A percentile compares a stretch with the other conserved stretches of the same genome.
phyloP scores from a whole-genome alignment of 2,888 invertebrate genomes.

The Ecliptopera silaceata region DNA sequence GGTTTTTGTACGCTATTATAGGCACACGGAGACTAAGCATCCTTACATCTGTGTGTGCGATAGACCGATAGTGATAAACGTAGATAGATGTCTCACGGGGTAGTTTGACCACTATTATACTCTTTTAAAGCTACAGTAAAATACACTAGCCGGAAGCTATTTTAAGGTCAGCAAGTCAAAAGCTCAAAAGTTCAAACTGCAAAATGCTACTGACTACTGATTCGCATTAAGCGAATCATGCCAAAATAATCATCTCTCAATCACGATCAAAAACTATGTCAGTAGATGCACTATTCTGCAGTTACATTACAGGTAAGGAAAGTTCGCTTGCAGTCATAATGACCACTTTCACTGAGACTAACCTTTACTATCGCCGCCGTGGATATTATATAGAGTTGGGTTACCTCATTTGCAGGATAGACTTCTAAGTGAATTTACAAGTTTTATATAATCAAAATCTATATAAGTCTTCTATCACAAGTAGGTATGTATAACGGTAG shows the following conservation, averaged over 20 bases:
- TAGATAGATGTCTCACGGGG: no score
- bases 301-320: slow-evolving; percentile 51
- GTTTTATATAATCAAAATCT: no score
- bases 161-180: not conserved
- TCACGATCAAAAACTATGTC: slow-evolving; percentile 18
- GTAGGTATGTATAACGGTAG: no score
- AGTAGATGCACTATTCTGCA: slow-evolving; percentile 42
- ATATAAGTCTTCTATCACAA: no score
- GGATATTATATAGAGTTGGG: not conserved
- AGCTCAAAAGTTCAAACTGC: not conserved
- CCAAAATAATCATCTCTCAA: slow-evolving; percentile 31
- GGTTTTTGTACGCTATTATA: no score
- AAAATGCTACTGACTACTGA: slow-evolving; percentile 11
- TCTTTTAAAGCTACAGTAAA: no score
- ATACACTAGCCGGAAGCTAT: no score
- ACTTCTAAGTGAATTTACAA: no score
- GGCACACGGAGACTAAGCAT: no score
- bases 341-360: slow-evolving; percentile 65
- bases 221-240: slow-evolving; percentile 32
- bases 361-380: slow-evolving; percentile 22
- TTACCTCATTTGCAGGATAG: not conserved
- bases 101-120: no score
- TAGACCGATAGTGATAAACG: no score
- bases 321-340: slow-evolving; percentile 61
- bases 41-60: no score